Conservation (phyloP, 2,797 vertebrate genomes). For the Eidolon dupreanum region DNA sequence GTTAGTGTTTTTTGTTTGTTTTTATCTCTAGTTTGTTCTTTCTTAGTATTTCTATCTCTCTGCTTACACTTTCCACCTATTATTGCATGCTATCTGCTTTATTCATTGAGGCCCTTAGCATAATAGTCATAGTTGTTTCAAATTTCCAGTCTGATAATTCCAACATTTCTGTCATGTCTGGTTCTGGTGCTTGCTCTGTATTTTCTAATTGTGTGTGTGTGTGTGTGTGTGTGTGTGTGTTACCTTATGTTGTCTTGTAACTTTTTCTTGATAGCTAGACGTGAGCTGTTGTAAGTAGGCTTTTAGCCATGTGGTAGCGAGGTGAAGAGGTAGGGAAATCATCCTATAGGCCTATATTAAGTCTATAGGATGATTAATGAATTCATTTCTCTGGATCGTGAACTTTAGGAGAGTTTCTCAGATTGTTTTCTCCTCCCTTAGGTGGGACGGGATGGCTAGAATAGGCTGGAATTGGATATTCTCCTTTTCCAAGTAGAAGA, state of each 20-base stretch:
- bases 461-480: background rate
- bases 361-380: background rate
- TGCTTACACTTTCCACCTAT: background rate
- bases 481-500: background rate
- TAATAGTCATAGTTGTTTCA: background rate
- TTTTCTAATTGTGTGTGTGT: background rate
- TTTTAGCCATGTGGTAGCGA: background rate
- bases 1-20: background rate
- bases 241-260: background rate
- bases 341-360: background rate
- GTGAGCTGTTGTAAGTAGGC: background rate
- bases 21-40: background rate
- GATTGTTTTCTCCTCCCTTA: background rate
- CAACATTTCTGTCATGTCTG: background rate
- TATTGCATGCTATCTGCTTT: background rate
- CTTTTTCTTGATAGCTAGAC: background rate
- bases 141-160: background rate
- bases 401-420: background rate
- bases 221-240: background rate
- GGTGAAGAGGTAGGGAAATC: background rate
- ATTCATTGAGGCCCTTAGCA: background rate
- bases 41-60: background rate
- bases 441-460: background rate
- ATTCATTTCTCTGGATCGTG: background rate
- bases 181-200: background rate